Conservation (phyloP, 2,113 vertebrate species). For the Argyrosomus japonicus region DNA sequence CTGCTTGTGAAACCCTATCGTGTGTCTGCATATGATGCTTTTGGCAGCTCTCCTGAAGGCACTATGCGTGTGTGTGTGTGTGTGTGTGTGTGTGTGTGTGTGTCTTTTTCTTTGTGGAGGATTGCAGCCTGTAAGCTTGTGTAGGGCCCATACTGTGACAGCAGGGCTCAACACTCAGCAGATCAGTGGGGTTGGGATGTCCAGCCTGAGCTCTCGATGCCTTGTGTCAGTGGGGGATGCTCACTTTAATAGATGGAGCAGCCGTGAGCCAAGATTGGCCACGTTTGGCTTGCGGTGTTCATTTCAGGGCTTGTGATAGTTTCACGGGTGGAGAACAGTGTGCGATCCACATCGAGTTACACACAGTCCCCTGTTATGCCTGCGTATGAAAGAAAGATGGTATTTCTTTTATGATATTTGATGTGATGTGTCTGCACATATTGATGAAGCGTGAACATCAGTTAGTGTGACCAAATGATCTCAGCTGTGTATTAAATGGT, state of each 20-base stretch:
- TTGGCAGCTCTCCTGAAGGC: background rate
- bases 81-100: background rate
- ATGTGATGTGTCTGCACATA: background rate
- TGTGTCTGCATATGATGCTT: conserved; percentile 2
- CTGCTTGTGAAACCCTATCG: conserved; percentile 9
- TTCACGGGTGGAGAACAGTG: conserved; percentile 54
- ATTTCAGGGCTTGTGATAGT: conserved; percentile 68
- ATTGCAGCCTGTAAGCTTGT: conserved; percentile 28
- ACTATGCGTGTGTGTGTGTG: background rate
- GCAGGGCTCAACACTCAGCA: conserved; percentile 45
- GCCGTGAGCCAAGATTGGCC: conserved; percentile 63
- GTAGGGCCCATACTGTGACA: conserved; percentile 25
- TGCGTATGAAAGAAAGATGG: conserved; percentile 39
- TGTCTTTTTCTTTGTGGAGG: conserved; percentile 12
- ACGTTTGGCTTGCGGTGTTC: conserved; percentile 66
- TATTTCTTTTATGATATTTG: conserved; percentile 25
- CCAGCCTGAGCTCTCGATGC: conserved; percentile 45
- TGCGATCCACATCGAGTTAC: conserved; percentile 63
- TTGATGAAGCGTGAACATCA: conserved; percentile 12
- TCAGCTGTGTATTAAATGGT: conserved; percentile 32
- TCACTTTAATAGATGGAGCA: conserved; percentile 61
- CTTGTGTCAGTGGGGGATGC: conserved; percentile 35
- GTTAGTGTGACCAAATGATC: conserved; percentile 14
- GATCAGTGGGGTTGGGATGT: conserved; percentile 43
- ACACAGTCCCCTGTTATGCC: conserved; percentile 10